Evolutionary conservation across 2,888 invertebrate genomes (phyloP).

Genomic region (Dorcus hopei): DNA sequence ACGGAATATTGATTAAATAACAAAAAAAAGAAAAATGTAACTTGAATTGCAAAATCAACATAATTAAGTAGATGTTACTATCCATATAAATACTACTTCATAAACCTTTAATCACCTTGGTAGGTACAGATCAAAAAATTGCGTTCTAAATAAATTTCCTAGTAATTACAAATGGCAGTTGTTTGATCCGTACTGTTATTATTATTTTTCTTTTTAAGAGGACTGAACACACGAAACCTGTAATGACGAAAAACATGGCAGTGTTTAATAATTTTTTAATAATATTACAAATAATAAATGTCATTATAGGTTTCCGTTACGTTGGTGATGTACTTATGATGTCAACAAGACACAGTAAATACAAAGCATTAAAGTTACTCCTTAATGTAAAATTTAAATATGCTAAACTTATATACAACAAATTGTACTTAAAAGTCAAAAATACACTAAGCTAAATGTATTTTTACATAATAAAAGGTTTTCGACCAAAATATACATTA

Average conservation of each 20-base stretch:
- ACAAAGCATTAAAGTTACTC: slow-evolving; percentile 1
- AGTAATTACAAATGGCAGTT: slow-evolving; percentile 14
- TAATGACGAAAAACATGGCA: slow-evolving; percentile 26
- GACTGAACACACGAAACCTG: slow-evolving; percentile 9
- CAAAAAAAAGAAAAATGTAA: background rate
- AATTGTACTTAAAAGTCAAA: slow-evolving; percentile 35
- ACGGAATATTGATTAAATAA: slow-evolving; percentile 16
- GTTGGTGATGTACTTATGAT: slow-evolving; percentile 21
- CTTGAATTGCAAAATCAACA: background rate
- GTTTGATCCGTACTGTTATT: slow-evolving; percentile 7
- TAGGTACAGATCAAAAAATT: slow-evolving; percentile 3
- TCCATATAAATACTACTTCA: slow-evolving; percentile 13
- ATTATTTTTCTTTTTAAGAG: background rate
- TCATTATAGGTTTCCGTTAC: slow-evolving; percentile 24
- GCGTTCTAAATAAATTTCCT: slow-evolving; percentile 12
- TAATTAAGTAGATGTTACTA: slow-evolving; percentile 6
- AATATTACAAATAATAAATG: slow-evolving; percentile 19
- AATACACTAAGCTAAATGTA: slow-evolving; percentile 18
- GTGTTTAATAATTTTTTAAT: slow-evolving; percentile 21
- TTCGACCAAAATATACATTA: slow-evolving; percentile 13
- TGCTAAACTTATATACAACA: slow-evolving; percentile 29
- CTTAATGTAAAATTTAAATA: slow-evolving; percentile 3
- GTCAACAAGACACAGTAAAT: slow-evolving; percentile 15
- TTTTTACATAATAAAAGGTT: slow-evolving; percentile 11
- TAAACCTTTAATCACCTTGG: slow-evolving; percentile 8